Conservation (phyloP, 2,888 invertebrate genomes). For the Formica aserva region DNA sequence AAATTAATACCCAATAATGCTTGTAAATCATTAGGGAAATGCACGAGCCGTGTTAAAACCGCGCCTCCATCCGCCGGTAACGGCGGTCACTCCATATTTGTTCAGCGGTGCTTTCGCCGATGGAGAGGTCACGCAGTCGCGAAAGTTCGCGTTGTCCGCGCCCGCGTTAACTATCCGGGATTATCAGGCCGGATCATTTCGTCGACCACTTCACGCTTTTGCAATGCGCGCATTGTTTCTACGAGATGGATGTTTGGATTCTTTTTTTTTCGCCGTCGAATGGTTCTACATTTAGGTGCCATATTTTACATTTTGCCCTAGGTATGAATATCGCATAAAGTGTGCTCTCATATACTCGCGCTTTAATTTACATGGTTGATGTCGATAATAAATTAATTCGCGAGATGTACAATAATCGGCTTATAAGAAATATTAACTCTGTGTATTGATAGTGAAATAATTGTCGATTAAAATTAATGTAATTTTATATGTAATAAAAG, state of each 20-base stretch:
- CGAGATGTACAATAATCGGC: constrained; percentile 41
- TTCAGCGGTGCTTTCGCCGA: constrained; percentile 64
- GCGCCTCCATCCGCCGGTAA: constrained; percentile 74
- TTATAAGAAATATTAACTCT: constrained; percentile 34
- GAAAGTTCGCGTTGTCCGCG: constrained; percentile 54
- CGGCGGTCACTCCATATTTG: constrained; percentile 71
- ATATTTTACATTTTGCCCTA: constrained; percentile 32
- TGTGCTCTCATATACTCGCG: background rate
- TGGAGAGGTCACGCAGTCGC: constrained; percentile 61
- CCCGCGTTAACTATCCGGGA: constrained; percentile 46
- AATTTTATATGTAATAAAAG: background rate
- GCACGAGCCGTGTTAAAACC: constrained; percentile 82
- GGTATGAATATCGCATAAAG: background rate
- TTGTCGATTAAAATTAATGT: constrained; percentile 41
- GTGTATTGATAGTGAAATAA: constrained; percentile 20
- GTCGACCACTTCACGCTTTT: constrained; percentile 11
- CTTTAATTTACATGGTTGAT: background rate
- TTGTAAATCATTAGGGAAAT: constrained; percentile 85
- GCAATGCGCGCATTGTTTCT: constrained; percentile 16
- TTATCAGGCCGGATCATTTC: constrained; percentile 44
- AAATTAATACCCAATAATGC: constrained; percentile 86
- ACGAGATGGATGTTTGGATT: background rate
- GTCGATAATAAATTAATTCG: constrained; percentile 28
- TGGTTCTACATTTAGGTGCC: background rate
- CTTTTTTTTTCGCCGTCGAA: constrained; percentile 6